Evolutionary conservation across 2,797 vertebrate genomes (phyloP).

Genomic region (Fundulus diaphanus): DNA sequence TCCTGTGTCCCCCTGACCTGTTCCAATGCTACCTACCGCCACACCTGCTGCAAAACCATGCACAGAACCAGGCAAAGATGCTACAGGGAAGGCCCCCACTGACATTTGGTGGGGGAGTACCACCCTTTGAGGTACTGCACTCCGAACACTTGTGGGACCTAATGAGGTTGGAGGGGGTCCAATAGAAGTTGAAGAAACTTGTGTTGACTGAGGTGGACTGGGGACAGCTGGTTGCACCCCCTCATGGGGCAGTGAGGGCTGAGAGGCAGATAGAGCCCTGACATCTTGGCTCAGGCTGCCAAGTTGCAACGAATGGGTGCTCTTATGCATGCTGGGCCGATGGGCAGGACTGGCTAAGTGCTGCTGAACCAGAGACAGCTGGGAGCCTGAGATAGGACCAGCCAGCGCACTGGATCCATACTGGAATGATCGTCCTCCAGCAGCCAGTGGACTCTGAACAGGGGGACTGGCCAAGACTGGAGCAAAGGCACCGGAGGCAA

Average conservation of each 20-base stretch:
- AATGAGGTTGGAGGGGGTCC: slow-evolving; percentile 74
- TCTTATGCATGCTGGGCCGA: slow-evolving; percentile 85
- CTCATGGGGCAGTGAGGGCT: slow-evolving; percentile 89
- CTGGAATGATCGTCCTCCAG: slow-evolving; percentile 79
- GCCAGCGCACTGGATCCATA: slow-evolving; percentile 76
- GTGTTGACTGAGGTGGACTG: slow-evolving; percentile 80
- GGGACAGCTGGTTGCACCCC: slow-evolving; percentile 64
- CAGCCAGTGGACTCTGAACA: slow-evolving; percentile 81
- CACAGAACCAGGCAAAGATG: slow-evolving; percentile 67
- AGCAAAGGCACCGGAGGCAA: slow-evolving; percentile 72
- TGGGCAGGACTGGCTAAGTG: slow-evolving; percentile 84
- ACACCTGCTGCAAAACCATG: slow-evolving; percentile 57
- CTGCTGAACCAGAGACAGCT: slow-evolving; percentile 89
- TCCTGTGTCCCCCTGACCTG: slow-evolving; percentile 77
- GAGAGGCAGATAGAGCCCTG: slow-evolving; percentile 89
- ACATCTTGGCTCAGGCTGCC: slow-evolving; percentile 86
- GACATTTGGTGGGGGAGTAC: slow-evolving; percentile 83
- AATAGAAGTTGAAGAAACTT: slow-evolving; percentile 87
- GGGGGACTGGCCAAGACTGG: slow-evolving; percentile 77
- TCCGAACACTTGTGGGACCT: slow-evolving; percentile 60
- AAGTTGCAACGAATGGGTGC: slow-evolving; percentile 83
- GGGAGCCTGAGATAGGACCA: slow-evolving; percentile 82
- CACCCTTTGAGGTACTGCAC: slow-evolving; percentile 67
- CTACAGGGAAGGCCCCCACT: slow-evolving; percentile 76
- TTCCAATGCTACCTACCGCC: slow-evolving; percentile 57